Base-by-base conservation (phyloP, 2,888 invertebrate species). In the Phalera bucephala region DNA sequence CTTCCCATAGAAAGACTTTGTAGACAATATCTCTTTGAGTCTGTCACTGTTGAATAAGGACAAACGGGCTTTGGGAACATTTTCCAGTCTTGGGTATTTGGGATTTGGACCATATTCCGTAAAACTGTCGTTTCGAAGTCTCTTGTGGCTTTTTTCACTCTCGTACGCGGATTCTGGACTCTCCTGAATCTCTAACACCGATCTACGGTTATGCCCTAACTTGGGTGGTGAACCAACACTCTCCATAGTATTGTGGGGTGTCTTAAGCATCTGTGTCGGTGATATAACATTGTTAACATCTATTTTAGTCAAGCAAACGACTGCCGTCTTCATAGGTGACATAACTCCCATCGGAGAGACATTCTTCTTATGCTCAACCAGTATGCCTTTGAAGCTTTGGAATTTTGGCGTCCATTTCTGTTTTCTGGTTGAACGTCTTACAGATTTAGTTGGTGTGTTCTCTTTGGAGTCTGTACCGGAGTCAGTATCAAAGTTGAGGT, bases 1-100 rank as follows among this genome's bases (percentile, higher is more conserved):
- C 65, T 91, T 91, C 0, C 91, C 89, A 52, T 92, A 92, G 63
- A 92, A 92, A 0, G 87, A 89, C 60, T 91, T 91, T 0, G 91
- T 68, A 0, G 91, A 83, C 0, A 92, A 66, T 10, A 91, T 86
- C 56, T 91, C 87, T 56, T 88, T 88, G 1, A 87, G 60, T 34
- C 77, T 64, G 21, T 88, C 84, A 31, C 78, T 80, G 46, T 82
- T 87, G 47, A 90, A 90, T 0, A 90, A 62, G 1, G 89, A 89
- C 2, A 83, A 46, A 0, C 90, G 72, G 0, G 89, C 90, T 65
- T 88, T 89, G 0, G 90, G 90, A 1, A 70, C 56, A 22, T 60
- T 75, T 9, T 87, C 87, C 3, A 89, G 30, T 42, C 85, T 69
- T 0, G 84, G 80, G 27, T 79, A 69, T 41, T 90, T 89, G 0